Evolutionary conservation across 2,113 vertebrate genomes (phyloP).

Genomic region (Phaethon lepturus): DNA sequence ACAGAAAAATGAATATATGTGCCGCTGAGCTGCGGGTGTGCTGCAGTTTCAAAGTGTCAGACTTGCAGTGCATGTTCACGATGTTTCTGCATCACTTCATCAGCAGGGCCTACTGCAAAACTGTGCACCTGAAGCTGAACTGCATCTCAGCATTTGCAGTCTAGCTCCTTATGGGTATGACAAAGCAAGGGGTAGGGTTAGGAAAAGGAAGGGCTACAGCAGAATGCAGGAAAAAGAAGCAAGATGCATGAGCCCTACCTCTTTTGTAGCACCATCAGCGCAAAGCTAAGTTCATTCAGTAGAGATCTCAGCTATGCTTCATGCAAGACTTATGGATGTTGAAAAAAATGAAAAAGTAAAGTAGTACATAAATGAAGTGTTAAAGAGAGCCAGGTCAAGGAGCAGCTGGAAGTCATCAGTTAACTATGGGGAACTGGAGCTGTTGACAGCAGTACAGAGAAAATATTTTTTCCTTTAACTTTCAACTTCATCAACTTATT

Average conservation of each 20-base stretch:
- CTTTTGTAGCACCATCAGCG: rapidly evolving
- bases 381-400: neutral
- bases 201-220: neutral
- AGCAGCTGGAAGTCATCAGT: neutral
- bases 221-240: neutral
- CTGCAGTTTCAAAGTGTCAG: neutral
- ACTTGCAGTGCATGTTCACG: neutral
- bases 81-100: neutral
- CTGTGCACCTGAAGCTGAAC: neutral
- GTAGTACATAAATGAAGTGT: neutral
- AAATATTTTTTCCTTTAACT: neutral
- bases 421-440: neutral
- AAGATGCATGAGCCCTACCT: neutral
- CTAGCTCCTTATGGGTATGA: neutral
- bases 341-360: neutral
- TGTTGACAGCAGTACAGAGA: neutral
- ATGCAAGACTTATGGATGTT: neutral
- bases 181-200: neutral
- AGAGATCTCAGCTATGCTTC: neutral
- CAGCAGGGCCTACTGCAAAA: neutral
- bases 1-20: rapidly evolving
- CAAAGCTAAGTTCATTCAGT: neutral
- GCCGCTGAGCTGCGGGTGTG: neutral
- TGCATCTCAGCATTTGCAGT: neutral
- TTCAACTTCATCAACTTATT: neutral